phyloP scores from a whole-genome alignment of 2,888 invertebrate genomes.

The Epistrophe eligans region DNA sequence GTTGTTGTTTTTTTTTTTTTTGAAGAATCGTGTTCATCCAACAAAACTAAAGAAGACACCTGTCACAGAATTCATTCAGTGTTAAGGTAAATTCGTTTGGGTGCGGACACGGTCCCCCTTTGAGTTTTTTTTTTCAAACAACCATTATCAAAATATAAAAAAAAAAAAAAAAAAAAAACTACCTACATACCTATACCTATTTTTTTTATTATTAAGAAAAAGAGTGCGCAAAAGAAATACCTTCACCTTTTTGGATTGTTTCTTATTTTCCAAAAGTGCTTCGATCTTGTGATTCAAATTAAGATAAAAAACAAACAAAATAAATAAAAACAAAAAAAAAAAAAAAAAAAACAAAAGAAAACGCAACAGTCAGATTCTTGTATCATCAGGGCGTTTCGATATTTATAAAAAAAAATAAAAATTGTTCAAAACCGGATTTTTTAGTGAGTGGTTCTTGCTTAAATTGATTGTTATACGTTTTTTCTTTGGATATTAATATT shows the following conservation, averaged over 20 bases:
- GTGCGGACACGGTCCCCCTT: constrained; percentile 54
- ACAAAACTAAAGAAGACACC: constrained; percentile 51
- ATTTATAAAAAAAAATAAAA: too few relatives aligned
- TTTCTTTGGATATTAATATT: constrained; percentile 10
- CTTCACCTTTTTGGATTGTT: not conserved
- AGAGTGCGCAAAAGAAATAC: too few relatives aligned
- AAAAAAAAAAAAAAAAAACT: not conserved
- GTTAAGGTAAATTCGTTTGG: constrained; percentile 60
- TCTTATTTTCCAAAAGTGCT: not conserved
- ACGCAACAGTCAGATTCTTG: not conserved
- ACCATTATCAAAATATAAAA: not conserved
- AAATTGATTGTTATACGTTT: constrained; percentile 19
- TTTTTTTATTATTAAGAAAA: not conserved
- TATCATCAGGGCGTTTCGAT: constrained; percentile 7
- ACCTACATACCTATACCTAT: not conserved
- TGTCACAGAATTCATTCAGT: constrained; percentile 57
- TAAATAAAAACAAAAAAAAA: too few relatives aligned
- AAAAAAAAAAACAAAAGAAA: not conserved
- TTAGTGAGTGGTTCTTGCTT: constrained; percentile 35
- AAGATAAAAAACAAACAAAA: constrained; percentile 14
- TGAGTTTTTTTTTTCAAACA: not conserved
- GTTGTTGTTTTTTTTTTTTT: constrained; percentile 1
- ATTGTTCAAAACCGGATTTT: constrained; percentile 46
- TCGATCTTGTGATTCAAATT: constrained; percentile 18
- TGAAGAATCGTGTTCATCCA: constrained; percentile 32